Conservation (phyloP, 2,113 vertebrate species). For the Electrona antarctica region DNA sequence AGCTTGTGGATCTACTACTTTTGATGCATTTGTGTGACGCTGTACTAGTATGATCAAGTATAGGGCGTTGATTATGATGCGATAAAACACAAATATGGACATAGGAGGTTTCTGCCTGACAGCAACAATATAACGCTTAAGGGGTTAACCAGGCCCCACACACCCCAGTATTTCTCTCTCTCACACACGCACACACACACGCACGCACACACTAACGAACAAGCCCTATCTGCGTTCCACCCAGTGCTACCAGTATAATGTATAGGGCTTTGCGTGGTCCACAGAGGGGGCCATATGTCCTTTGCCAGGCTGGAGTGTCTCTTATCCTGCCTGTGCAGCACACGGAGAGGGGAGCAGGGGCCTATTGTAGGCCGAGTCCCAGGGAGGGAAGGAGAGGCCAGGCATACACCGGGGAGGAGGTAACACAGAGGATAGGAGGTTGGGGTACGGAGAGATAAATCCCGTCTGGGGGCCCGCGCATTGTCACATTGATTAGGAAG, state of each 20-base stretch:
- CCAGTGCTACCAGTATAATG: not conserved
- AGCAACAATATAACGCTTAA: too few species aligned
- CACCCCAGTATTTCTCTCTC: not conserved
- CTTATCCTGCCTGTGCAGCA: constrained; percentile 55
- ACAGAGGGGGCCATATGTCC: constrained; percentile 44
- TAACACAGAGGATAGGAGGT: constrained; percentile 27
- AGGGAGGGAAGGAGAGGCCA: not conserved
- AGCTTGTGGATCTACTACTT: too few species aligned
- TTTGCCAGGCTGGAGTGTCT: constrained; percentile 46
- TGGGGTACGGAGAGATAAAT: constrained; percentile 44
- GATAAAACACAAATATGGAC: too few species aligned
- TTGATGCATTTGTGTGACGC: too few species aligned
- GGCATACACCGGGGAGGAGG: not conserved
- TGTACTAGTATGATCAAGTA: too few species aligned
- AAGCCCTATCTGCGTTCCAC: not conserved
- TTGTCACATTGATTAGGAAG: constrained; percentile 54
- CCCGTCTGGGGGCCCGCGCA: constrained; percentile 44
- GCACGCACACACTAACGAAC: constrained; percentile 25
- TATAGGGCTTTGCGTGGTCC: constrained; percentile 35
- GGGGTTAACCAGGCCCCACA: too few species aligned
- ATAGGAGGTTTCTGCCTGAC: too few species aligned
- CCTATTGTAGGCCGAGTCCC: constrained; percentile 42
- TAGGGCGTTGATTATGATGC: too few species aligned
- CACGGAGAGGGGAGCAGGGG: constrained; percentile 28
- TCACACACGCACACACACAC: not conserved